Base-by-base conservation (phyloP, 2,113 vertebrate species). In the Polypterus senegalus region DNA sequence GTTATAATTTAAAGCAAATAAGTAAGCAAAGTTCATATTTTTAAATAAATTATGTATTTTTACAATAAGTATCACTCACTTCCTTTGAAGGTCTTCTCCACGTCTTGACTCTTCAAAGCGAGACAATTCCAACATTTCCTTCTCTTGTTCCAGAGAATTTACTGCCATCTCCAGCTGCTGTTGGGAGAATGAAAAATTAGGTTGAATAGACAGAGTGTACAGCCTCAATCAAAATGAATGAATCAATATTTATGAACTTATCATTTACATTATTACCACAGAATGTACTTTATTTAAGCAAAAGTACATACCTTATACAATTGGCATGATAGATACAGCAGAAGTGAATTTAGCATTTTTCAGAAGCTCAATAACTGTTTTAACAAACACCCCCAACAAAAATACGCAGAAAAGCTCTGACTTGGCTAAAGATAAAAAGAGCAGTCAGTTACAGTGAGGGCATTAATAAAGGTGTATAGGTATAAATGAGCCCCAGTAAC, bases 141-240 rank as follows among this genome's bases (percentile, higher is more conserved):
- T 83, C 59, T 82, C 73, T 54, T 75, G 64, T 54, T 86, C 68
- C 11, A 81, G 66, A 57, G 48, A 10, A 5, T 54, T 66, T 48
- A 74, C 63, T 4, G 65, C 69, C 56, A 73, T 72, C 65, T 77
- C 70, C 56, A 79, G 65, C 75, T 86, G 74, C 75, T 82, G 61
- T 5, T 10, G 60, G 7, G 52, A 68, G 49, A 54, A 49, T 4
- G 6, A 48, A 4, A 48, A n/a, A n/a, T 58, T 52, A 10, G 57
- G 47, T 44, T 5, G 46, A 49, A 4, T 7, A 52, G 3, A 52
- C 7, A 10, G 51, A 10, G 51, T 3, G 51, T 7, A 52, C 7
- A 52, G 10, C 51, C 3, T 7, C 51, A 8, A 52, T 27, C 27
- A 27, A 27, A 27, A 27, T 27, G 27, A 27, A 27, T 27, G 27